Evolutionary conservation across 1,140 invertebrate genomes (phyloP), one percentile per base, ranked within the genome.

Genomic region (Stegodyphus mimosarum): DNA sequence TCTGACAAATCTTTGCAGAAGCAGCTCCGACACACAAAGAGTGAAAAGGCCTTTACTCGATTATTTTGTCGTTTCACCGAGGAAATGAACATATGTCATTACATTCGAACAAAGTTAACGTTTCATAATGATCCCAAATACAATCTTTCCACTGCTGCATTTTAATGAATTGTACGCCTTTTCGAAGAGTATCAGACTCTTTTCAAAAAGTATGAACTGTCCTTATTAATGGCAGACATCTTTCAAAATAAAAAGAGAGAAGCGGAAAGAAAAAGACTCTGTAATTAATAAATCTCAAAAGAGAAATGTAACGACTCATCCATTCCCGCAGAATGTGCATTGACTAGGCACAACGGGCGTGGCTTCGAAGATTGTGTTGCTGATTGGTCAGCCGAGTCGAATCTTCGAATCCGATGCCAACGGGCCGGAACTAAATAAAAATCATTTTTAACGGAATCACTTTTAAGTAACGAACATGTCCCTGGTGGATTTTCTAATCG

Each of bases 401-500:
- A 67, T 67, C 64, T 67, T 67, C 55, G 18, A 69, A 69, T 70
- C n/a, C 69, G 69, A 48, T 67, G 50, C 77, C 64, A 79, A 79
- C 52, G 53, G 52, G 69, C 48, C 69, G 78, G 78, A 81, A 72
- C 78, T 81, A 81, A 81, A 81, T 81, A 81, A 81, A 67, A 81
- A 49, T 72, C 69, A 53, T 81, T 81, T 63, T 63, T 63, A 81
- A 72, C 69, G 48, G 52, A 81, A 81, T 81, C 70, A 73, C 69
- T 81, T 81, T 81, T 81, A 81, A 81, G 69, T 81, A 81, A 81
- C 52, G 78, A 81, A 63, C 69, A 72, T 72, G 69, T 81, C 78
- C 78, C 78, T 55, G 53, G 77, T 72, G 78, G 13, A 72, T 63
- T 72, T n/a, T 53, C 18, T 72, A 81, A 72, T 72, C 17, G 70